These are phyloP conservation scores for Tubulanus polymorphus DNA, from an alignment of 2,888 invertebrate species.

Conservation along the genomic window DNA sequence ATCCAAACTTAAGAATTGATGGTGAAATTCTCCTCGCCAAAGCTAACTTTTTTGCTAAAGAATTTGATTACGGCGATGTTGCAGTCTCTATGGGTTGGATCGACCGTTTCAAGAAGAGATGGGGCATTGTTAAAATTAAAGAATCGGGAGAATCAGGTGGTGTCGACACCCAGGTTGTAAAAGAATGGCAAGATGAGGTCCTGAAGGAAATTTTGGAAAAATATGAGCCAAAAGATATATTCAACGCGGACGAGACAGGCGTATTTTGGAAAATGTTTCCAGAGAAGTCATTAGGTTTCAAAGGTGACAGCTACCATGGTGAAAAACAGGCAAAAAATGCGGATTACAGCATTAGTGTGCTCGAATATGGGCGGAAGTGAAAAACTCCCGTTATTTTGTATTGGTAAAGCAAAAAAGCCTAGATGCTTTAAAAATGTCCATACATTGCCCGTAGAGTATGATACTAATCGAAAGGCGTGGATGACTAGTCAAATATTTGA, in stretches of 20 bases:
- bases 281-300: slow-evolving; percentile 19
- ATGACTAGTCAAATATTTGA: slow-evolving; percentile 22
- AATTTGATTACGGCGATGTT: slow-evolving; percentile 12
- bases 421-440: slow-evolving; percentile 22
- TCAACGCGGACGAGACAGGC: slow-evolving; percentile 24
- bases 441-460: slow-evolving; percentile 18
- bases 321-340: slow-evolving; percentile 23
- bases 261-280: slow-evolving; percentile 21
- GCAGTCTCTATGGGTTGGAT: slow-evolving; percentile 15
- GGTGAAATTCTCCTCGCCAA: slow-evolving; percentile 17
- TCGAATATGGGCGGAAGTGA: slow-evolving; percentile 21
- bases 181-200: slow-evolving; percentile 13
- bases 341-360: slow-evolving; percentile 20
- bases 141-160: slow-evolving; percentile 18
- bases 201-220: slow-evolving; percentile 3
- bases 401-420: slow-evolving; percentile 21
- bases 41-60: slow-evolving; percentile 10
- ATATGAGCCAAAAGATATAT: slow-evolving; percentile 18
- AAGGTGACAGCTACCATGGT: slow-evolving; percentile 19
- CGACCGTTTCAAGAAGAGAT: slow-evolving; percentile 18
- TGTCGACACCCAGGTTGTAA: slow-evolving; percentile 11
- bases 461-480: slow-evolving; percentile 23
- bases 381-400: slow-evolving; percentile 19
- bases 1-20: slow-evolving; percentile 8
- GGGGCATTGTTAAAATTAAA: slow-evolving; percentile 15